Evolutionary conservation across 1,140 invertebrate species (phyloP).

Genomic region (Zaprionus ghesquierei): DNA sequence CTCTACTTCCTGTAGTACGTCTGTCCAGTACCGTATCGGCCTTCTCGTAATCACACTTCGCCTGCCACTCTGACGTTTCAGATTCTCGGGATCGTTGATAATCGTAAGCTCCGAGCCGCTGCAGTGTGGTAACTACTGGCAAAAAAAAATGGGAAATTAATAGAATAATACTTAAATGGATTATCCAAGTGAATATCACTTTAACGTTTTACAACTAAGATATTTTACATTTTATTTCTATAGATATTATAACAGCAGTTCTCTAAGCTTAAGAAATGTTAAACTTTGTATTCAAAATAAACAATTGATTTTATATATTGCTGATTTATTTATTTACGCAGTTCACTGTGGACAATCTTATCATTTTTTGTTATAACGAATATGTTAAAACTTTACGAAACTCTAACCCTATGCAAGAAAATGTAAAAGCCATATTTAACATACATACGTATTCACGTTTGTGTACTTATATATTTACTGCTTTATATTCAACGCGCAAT

Average conservation of each 20-base stretch:
- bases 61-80: slow-evolving; percentile 23
- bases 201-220: background rate
- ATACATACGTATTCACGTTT: background rate
- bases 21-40: slow-evolving; percentile 30
- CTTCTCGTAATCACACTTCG: slow-evolving; percentile 16
- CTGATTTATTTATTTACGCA: slow-evolving; percentile 10
- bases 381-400: slow-evolving; percentile 1
- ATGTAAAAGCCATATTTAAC: background rate
- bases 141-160: background rate
- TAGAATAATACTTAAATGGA: background rate
- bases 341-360: background rate
- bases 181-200: background rate
- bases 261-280: too few relatives aligned
- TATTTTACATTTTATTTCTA: too few relatives aligned
- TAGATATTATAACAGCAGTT: too few relatives aligned
- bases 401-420: background rate
- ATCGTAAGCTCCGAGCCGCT: slow-evolving; percentile 12
- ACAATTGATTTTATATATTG: background rate
- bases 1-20: slow-evolving; percentile 37
- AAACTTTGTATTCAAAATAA: too few relatives aligned
- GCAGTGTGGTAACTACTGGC: slow-evolving; percentile 2
- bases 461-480: background rate
- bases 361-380: background rate
- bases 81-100: slow-evolving; percentile 25
- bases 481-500: background rate